Percentiles rank a stretch among this genome's conserved stretches.
phyloP scores from a whole-genome alignment of 2,888 invertebrate genomes.

The Lasiommata megera region DNA sequence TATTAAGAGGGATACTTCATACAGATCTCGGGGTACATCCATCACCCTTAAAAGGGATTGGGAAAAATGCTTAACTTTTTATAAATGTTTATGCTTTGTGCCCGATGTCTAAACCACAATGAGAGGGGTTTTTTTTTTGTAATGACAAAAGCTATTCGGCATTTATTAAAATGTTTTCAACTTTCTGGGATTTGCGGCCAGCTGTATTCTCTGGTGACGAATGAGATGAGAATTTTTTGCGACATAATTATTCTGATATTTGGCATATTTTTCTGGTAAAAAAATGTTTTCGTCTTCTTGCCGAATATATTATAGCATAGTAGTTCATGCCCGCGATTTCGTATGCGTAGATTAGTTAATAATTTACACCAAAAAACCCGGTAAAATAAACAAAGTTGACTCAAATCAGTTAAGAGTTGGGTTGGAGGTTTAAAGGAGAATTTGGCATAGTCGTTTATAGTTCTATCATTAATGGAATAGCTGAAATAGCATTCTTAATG shows the following conservation, averaged over 20 bases:
- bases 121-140: constrained; percentile 50
- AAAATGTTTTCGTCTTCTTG: background rate
- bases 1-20: constrained; percentile 11
- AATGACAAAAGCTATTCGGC: constrained; percentile 56
- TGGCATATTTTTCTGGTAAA: background rate
- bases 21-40: constrained; percentile 16
- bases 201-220: constrained; percentile 30
- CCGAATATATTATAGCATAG: too few relatives aligned
- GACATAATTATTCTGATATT: constrained; percentile 22
- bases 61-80: constrained; percentile 57
- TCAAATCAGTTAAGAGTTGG: too few relatives aligned
- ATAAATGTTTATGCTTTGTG: constrained; percentile 68
- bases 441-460: too few relatives aligned
- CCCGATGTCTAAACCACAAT: constrained; percentile 58
- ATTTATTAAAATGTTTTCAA: constrained; percentile 68
- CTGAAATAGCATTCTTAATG: too few relatives aligned
- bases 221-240: constrained; percentile 22
- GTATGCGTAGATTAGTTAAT: too few relatives aligned
- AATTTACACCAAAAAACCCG: too few relatives aligned
- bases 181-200: constrained; percentile 40
- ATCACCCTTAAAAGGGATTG: constrained; percentile 19
- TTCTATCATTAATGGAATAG: too few relatives aligned
- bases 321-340: too few relatives aligned
- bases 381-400: too few relatives aligned
- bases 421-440: too few relatives aligned